Evolutionary conservation across 2,797 vertebrate genomes (phyloP).

Genomic region (Paramormyrops hopkinsi): DNA sequence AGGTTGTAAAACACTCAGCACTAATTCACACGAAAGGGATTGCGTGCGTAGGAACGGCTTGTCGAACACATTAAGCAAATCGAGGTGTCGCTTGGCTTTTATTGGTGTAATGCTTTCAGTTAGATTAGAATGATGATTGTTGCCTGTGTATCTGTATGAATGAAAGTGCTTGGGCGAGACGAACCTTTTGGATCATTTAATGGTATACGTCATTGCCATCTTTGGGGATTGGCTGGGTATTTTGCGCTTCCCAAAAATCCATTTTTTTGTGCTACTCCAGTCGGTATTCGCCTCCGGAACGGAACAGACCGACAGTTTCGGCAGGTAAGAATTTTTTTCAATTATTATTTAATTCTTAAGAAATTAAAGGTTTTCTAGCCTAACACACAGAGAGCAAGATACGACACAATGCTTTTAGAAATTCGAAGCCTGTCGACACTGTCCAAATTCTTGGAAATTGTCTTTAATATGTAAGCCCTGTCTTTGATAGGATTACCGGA

Average conservation of each 20-base stretch:
- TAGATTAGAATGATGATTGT: constrained; percentile 12
- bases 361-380: not conserved
- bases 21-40: not conserved
- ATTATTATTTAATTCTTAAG: constrained; percentile 23
- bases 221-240: constrained; percentile 37
- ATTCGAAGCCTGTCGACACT: not conserved
- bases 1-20: not conserved
- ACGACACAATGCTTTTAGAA: not conserved
- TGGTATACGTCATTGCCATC: constrained; percentile 61
- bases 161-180: constrained; percentile 38
- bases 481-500: not conserved
- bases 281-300: constrained; percentile 28
- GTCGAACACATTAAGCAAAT: not conserved
- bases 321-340: constrained; percentile 22
- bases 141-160: constrained; percentile 31
- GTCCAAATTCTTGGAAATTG: not conserved
- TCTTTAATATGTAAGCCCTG: not conserved
- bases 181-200: constrained; percentile 44
- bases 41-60: not conserved
- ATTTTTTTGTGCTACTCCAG: constrained; percentile 31
- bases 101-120: constrained; percentile 12
- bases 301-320: constrained; percentile 27
- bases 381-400: not conserved
- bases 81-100: constrained; percentile 42
- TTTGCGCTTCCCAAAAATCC: constrained; percentile 35